These are phyloP conservation scores for Monoplex corrugatus DNA, from an alignment of 2,888 invertebrate species.

Conservation along the genomic window DNA sequence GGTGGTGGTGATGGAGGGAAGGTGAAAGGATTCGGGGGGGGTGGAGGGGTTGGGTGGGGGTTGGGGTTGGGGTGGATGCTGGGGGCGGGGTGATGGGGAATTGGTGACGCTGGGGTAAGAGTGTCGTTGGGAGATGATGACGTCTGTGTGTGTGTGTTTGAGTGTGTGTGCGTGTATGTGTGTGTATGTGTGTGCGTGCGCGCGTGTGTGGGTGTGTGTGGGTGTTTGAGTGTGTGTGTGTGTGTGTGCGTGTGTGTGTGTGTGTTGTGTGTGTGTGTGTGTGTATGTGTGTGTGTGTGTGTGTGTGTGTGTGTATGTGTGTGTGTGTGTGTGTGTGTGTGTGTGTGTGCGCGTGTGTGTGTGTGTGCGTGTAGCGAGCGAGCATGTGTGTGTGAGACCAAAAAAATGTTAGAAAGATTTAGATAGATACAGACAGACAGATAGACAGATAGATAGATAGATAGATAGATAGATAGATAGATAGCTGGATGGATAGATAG, in stretches of 20 bases:
- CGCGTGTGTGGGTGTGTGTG: background rate
- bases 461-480: too few relatives aligned
- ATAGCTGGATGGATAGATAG: too few relatives aligned
- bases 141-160: background rate
- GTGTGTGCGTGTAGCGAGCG: slow-evolving; percentile 14
- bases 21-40: too few relatives aligned
- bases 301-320: too few relatives aligned
- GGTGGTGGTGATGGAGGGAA: background rate
- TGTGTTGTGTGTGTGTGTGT: background rate
- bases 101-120: background rate
- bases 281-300: background rate
- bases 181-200: too few relatives aligned
- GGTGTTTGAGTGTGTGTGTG: too few relatives aligned
- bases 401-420: too few relatives aligned
- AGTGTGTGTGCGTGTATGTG: background rate
- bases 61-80: background rate
- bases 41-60: background rate
- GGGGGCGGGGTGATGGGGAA: background rate
- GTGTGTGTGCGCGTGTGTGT: background rate
- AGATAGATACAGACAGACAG: too few relatives aligned
- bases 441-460: too few relatives aligned
- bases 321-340: background rate
- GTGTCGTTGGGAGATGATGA: too few relatives aligned
- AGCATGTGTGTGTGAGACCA: background rate
- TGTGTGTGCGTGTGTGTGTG: too few relatives aligned